Evolutionary conservation across 1,140 invertebrate genomes (phyloP), one percentile per base, ranked within the genome.

Genomic region (Drosophila sechellia): DNA sequence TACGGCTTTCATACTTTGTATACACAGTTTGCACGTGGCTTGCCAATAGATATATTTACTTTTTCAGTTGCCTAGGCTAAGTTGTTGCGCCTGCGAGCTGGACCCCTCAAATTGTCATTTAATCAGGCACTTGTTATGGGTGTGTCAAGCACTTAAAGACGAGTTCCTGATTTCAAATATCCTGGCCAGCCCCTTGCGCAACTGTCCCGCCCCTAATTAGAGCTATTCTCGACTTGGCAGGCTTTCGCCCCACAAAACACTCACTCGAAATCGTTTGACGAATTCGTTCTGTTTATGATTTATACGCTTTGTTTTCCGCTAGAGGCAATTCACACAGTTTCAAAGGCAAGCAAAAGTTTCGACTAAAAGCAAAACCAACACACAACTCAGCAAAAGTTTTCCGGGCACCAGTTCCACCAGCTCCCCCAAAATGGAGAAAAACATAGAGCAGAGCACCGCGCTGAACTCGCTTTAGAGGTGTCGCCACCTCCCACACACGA

Each of bases 181-280:
- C 5, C 0, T 4, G 3, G 15, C 5, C 75, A 90, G 78, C 81
- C 77, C 49, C 78, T 76, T 64, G 50, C 77, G 86, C 90, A 92
- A 87, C 54, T 50, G 60, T 90, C 90, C 78, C 79, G 72, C 65
- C 79, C 85, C 85, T 49, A 42, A 60, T 76, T 68, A 66, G 61
- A 85, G 86, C 79, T 79, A 91, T 92, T 92, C 91, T 92, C 91
- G 91, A 92, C 91, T 92, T 92, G 90, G 78, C 91, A 92, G 91
- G 91, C 91, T 92, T 92, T 92, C 90, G 68, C 61, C 84, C 91
- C 83, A 66, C 45, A 45, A 54, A 55, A 65, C 65, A 74, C 72
- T 63, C 43, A 75, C 46, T 65, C 50, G 54, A 66, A 75, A 79
- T 79, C 61, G 69, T 70, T 86, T 86, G 80, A 87, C 79, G 83